Base-by-base conservation (phyloP, 1,140 invertebrate species). In the Euwallacea similis region DNA sequence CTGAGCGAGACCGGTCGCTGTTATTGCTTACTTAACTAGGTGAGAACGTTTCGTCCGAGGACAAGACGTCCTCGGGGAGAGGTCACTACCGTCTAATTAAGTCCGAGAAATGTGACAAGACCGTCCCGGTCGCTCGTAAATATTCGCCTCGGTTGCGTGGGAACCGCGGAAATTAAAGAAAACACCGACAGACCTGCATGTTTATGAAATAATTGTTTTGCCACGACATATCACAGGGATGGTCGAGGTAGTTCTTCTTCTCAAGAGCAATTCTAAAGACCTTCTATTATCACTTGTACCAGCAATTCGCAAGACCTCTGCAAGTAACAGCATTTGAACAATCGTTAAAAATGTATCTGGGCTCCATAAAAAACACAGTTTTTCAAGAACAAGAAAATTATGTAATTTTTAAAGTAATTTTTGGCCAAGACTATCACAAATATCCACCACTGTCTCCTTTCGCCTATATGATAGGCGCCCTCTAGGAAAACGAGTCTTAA, bases 121-220 rank as follows among this genome's bases (percentile, higher is more conserved):
- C 53, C 42, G 16, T 66, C 55, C 7, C 13, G 47, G 56, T 44
- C 41, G 42, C 60, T 68, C 66, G 42, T 68, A 68, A 66, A 68
- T 68, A 60, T 60, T 41, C 43, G 46, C 58, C 63, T 69, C 63
- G 63, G 62, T 69, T 69, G 68, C 68, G 68, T 69, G 68, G 68
- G 68, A 69, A 69, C 47, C 68, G 60, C 59, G 59, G 61, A 64
- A 63, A 69, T 69, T 69, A 69, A 69, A 69, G 50, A 46, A 63
- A 69, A 61, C 66, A 69, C 66, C 66, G 66, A 60, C 53, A 67
- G 58, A 67, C 65, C 42, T 16, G 8, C 65, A 7, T 16, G 54
- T 67, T 67, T 44, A 67, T 33, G 21, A 33, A 33, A 33, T 33
- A 33, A 33, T 33, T 33, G 21, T 33, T 33, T 33, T 33, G 21